Evolutionary conservation across 2,888 invertebrate genomes (phyloP), one percentile per base, ranked within the genome.

Genomic region (Phymatocera aterrima): DNA sequence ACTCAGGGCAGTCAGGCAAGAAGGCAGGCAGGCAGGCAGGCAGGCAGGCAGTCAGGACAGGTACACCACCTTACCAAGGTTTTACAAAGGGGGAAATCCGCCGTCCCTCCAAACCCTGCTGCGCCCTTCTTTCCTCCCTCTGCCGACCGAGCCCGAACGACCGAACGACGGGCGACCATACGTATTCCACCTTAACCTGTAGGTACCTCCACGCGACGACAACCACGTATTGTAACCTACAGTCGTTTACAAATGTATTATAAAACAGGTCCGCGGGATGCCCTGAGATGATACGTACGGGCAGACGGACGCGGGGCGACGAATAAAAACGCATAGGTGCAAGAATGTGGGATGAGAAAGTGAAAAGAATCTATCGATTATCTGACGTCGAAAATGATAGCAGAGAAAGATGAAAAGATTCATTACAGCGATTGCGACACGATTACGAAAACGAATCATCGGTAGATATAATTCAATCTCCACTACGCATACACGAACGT

Each of bases 21-120:
- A 15, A 34, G n/a, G n/a, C 60, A 12, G 43, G 60, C n/a, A n/a
- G n/a, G 46, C 46, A 21, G 54, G 34, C 31, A 12, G 43, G 77
- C 60, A 61, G 64, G 61, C 40, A 65, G 40, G 37, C 78, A 48
- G 40, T 60, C 77, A 24, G 37, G 65, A 43, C 72, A 78, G 78
- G 78, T 78, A 78, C 78, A 78, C 78, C 78, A 78, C 72, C 72
- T 78, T 68, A 57, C 78, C 78, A 78, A 78, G 78, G 78, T 78
- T 78, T 37, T 54, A 78, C 78, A 46, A 46, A 46, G 78, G 78
- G 60, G 78, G 78, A 48, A 54, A 46, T 60, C 72, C 70, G 57
- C 74, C 78, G 21, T 48, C 40, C 57, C 64, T 46, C 34, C 3
- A 40, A 68, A 28, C 46, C 68, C 68, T 64, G 61, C 46, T 34